phyloP scores from a whole-genome alignment of 2,797 vertebrate genomes.

The Peromyscus attwateri region DNA sequence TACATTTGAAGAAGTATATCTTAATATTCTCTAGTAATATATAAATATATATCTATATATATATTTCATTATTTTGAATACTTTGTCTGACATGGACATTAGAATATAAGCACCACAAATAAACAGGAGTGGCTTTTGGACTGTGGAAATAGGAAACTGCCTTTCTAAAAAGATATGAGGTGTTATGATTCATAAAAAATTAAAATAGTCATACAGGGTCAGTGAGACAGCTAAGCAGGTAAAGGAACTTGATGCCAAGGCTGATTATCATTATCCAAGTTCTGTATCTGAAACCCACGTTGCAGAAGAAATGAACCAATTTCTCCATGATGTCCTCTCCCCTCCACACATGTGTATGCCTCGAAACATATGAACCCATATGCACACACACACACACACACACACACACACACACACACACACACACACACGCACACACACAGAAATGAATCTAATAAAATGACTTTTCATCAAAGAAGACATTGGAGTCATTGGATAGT shows the following conservation, averaged over 20 bases:
- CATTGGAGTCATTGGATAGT: not conserved
- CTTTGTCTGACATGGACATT: not conserved
- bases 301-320: not conserved
- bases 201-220: no score
- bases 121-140: not conserved
- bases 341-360: not conserved
- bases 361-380: not conserved
- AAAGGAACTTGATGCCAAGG: not conserved
- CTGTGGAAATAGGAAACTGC: not conserved
- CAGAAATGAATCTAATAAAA: not conserved
- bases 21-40: not conserved
- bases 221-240: not conserved
- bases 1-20: not conserved
- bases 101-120: not conserved
- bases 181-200: not conserved
- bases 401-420: no score
- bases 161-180: not conserved
- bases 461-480: not conserved
- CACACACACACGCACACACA: no score
- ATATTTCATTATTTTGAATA: not conserved
- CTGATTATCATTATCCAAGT: not conserved
- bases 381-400: not conserved
- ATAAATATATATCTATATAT: not conserved
- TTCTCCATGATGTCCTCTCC: not conserved
- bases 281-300: not conserved